Conservation (phyloP, 2,888 invertebrate genomes). For the Coenonympha arcania region DNA sequence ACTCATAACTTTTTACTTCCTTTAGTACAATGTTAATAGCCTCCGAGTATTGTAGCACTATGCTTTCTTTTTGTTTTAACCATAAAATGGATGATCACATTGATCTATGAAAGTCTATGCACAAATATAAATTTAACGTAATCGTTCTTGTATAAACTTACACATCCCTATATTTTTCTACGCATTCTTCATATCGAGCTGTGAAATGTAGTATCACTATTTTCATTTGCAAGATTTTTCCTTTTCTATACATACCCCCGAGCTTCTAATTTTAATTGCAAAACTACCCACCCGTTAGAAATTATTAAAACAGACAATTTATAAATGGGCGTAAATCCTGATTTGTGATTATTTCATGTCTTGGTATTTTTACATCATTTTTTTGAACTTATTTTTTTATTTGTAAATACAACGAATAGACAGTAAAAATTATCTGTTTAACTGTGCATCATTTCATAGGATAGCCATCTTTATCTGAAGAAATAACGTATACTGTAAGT, state of each 20-base stretch:
- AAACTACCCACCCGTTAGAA: constrained; percentile 24
- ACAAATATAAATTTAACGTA: constrained; percentile 12
- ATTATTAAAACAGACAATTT: constrained; percentile 15
- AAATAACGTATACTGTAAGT: constrained; percentile 75
- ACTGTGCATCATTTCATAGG: constrained; percentile 83
- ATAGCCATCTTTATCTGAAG: constrained; percentile 78
- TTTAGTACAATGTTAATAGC: constrained; percentile 17
- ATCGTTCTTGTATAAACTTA: constrained; percentile 5
- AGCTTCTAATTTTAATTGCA: constrained; percentile 36
- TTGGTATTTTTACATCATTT: constrained; percentile 27
- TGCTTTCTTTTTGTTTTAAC: constrained; percentile 26
- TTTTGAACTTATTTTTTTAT: constrained; percentile 50
- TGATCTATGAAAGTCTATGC: constrained; percentile 13
- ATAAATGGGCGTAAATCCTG: constrained; percentile 13
- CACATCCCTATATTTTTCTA: constrained; percentile 14
- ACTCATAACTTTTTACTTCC: constrained; percentile 16
- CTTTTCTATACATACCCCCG: constrained; percentile 35
- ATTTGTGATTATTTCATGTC: constrained; percentile 21
- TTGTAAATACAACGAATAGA: constrained; percentile 74
- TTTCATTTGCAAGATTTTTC: constrained; percentile 35
- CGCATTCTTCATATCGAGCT: constrained; percentile 21
- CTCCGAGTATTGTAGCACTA: constrained; percentile 28
- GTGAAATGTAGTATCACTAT: constrained; percentile 31
- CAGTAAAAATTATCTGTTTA: constrained; percentile 84
- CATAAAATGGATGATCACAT: constrained; percentile 5